A percentile compares a stretch with the other conserved stretches of the same genome.
phyloP scores from a whole-genome alignment of 2,113 vertebrate species.

The Thymallus thymallus region DNA sequence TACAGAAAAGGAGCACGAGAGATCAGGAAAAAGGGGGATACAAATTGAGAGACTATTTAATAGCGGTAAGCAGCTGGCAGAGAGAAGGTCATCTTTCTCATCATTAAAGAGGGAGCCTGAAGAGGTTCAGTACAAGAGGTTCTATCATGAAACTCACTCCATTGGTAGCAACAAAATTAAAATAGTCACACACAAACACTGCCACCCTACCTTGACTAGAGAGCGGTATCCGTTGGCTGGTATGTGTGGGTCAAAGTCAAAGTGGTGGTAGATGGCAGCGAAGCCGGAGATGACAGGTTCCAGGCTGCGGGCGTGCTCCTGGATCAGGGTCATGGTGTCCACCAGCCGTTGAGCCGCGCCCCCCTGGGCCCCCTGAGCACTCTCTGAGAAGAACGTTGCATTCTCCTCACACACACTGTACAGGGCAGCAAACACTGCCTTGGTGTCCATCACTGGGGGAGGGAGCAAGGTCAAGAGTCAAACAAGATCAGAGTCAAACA shows the following conservation, averaged over 20 bases:
- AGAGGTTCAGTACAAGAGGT: slow-evolving; percentile 30
- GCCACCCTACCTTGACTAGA: slow-evolving; percentile 76
- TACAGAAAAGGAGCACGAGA: not conserved
- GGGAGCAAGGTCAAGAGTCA: not conserved
- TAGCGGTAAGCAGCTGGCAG: slow-evolving; percentile 6
- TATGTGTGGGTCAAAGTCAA: slow-evolving; percentile 86
- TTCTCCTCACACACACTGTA: slow-evolving; percentile 85
- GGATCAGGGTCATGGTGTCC: slow-evolving; percentile 71
- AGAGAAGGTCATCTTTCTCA: slow-evolving; percentile 48
- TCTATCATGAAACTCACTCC: slow-evolving; percentile 52
- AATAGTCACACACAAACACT: not conserved
- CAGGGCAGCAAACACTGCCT: slow-evolving; percentile 79
- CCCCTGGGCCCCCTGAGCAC: slow-evolving; percentile 59
- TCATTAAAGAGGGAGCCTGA: slow-evolving; percentile 51
- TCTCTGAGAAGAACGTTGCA: slow-evolving; percentile 77
- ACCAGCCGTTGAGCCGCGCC: slow-evolving; percentile 76
- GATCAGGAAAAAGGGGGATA: not conserved
- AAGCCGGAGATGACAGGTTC: slow-evolving; percentile 78
- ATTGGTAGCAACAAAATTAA: slow-evolving; percentile 42
- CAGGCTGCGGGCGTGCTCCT: slow-evolving; percentile 78
- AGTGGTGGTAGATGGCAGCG: slow-evolving; percentile 79
- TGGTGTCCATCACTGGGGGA: slow-evolving; percentile 81
- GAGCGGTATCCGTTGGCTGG: slow-evolving; percentile 91
- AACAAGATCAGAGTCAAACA: not conserved
- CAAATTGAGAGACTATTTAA: not conserved